Percentiles rank a stretch among this genome's conserved stretches.
Evolutionary conservation across 2,888 invertebrate species (phyloP).

Genomic region (Suillia variegata): DNA sequence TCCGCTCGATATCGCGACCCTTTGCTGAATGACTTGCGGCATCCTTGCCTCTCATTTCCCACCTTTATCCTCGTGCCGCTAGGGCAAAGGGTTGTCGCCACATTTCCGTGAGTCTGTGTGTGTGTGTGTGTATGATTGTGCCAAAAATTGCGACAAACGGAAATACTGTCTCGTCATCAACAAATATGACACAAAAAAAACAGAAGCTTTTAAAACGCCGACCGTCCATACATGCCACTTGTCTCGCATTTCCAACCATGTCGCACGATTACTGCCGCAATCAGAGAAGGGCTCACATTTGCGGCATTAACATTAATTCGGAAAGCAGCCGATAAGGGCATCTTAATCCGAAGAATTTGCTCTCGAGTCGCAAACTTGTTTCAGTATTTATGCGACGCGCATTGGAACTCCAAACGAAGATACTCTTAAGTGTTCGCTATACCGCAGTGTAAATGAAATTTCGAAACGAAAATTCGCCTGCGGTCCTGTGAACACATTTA

Average conservation of each 20-base stretch:
- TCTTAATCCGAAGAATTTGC: background rate
- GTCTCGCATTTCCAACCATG: too few species aligned
- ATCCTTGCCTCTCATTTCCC: too few species aligned
- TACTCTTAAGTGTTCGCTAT: too few species aligned
- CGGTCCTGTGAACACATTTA: background rate
- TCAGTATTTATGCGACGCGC: background rate
- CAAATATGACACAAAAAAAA: background rate
- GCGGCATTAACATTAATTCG: slow-evolving; percentile 11
- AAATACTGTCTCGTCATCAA: slow-evolving; percentile 3
- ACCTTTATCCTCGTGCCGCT: too few species aligned
- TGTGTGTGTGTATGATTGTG: too few species aligned
- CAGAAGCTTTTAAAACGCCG: background rate
- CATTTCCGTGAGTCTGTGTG: too few species aligned
- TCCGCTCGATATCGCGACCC: too few species aligned
- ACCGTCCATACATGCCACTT: background rate
- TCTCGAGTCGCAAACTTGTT: background rate
- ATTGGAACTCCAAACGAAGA: slow-evolving; percentile 2
- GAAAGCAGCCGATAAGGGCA: slow-evolving; percentile 28
- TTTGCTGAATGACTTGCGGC: too few species aligned
- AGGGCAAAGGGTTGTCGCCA: too few species aligned
- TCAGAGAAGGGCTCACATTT: slow-evolving; percentile 7
- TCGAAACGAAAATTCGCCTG: slow-evolving; percentile 14
- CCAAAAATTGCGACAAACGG: too few species aligned
- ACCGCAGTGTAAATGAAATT: background rate
- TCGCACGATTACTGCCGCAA: too few species aligned